Evolutionary conservation across 2,888 invertebrate genomes (phyloP), one percentile per base, ranked within the genome.

Genomic region (Catocala fraxini): DNA sequence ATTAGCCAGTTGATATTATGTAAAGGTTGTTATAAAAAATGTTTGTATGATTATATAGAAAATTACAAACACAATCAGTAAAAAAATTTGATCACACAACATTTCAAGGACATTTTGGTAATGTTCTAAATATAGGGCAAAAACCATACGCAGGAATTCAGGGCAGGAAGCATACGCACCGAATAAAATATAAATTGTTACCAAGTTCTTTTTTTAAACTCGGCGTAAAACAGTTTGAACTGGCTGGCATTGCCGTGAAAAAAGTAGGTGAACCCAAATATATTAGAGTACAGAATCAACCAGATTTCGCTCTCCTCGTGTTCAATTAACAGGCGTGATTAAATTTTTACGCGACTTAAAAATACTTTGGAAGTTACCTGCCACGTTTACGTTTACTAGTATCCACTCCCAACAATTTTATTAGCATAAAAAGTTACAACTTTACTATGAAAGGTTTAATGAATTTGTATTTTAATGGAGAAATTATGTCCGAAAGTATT

Each of bases 271-370:
- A 45, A 56, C 56, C 55, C 55, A 63, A 58, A 41, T 58, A 53
- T 56, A 69, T 56, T 56, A 41, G 53, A 33, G 65, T 65, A 61
- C 35, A 59, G 43, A 63, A 59, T 35, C 56, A 51, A 51, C 52
- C 51, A 47, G n/a, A 55, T 60, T 56, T 10, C 9, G 35, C 73
- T 73, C 75, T 71, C 63, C 35, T 71, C 66, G 71, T 73, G 80
- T 87, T 88, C 86, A 87, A 88, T 88, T 87, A 87, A 78, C 76
- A 68, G 73, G 67, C 68, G 80, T 81, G 83, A 84, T 88, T 81
- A 88, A 85, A 86, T 81, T 86, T 88, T 89, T 85, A 89, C 81
- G 84, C 75, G 81, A 84, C 85, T 88, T 87, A 86, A 87, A 86
- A 87, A 71, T 64, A 81, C 84, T 82, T 84, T 74, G 75, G 73